Base-by-base conservation (phyloP, 2,888 invertebrate species). In the Oxyteleia sp. region DNA sequence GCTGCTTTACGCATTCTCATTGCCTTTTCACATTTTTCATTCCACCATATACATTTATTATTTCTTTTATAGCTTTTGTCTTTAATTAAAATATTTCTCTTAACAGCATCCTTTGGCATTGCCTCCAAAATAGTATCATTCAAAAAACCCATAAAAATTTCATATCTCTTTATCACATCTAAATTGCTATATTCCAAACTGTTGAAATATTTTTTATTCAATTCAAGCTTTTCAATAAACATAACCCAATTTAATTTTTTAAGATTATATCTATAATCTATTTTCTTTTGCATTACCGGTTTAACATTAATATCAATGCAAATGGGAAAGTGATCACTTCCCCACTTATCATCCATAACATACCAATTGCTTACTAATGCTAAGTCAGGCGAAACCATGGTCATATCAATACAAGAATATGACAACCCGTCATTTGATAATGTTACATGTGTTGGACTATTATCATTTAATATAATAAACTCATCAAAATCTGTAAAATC, bases 311-410 rank as follows among this genome's bases (percentile, higher is more conserved):
- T 35, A 5, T 47, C 13, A 26, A 71, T 71, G 4, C 8, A 7
- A 41, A 57, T 57, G 2, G 57, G 69, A 11, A 47, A 71, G n/a
- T 71, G 71, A 47, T 71, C 71, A 20, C 69, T 69, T 0, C 57
- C 55, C 69, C 23, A 32, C 11, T 32, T 53, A 10, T 53, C 53
- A 5, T 57, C 41, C 13, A 23, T 2, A 8, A 51, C 51, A 4
- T 16, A 11, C 53, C 32, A 55, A 45, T 61, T 45, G 26, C 29
- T 26, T 15, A 29, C 1, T 10, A 68, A 7, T n/a, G 38, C 53
- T 7, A 68, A n/a, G 16, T 53, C 13, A 8, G 68, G 15, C 1
- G 71, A 47, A 16, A 16, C 41, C 20, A 61, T 53, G 0, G 55
- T 51, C 4, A 72, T 10, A 11, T 61, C 49, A 2, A 55, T 72